Percentiles rank a stretch among this genome's conserved stretches.
phyloP scores from a whole-genome alignment of 2,888 invertebrate species.

The Hirtodrosophila alboralis region DNA sequence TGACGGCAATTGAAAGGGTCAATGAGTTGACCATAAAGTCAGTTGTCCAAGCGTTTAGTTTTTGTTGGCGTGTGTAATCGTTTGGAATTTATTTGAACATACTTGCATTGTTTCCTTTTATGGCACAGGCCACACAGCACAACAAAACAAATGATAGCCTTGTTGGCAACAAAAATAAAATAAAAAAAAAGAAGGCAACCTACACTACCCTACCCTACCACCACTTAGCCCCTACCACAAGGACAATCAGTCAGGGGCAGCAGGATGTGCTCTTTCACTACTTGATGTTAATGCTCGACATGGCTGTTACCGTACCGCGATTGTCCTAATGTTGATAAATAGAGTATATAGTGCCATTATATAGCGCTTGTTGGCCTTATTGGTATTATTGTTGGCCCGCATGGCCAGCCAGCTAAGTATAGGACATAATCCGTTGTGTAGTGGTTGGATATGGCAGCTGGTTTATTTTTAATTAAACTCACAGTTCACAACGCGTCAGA shows the following conservation, averaged over 20 bases:
- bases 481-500: conserved; percentile 30
- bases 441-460: conserved; percentile 24
- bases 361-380: conserved; percentile 8
- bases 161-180: conserved; percentile 12
- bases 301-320: too few species aligned
- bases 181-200: too few species aligned
- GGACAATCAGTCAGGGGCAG: conserved; percentile 37
- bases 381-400: conserved; percentile 16
- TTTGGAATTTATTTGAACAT: conserved; percentile 13
- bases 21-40: conserved; percentile 18
- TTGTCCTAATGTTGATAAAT: conserved; percentile 19
- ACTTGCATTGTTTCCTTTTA: conserved; percentile 31
- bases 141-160: conserved; percentile 19
- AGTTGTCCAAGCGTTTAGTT: conserved; percentile 4
- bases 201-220: too few species aligned
- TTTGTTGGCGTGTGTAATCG: conserved; percentile 15
- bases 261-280: conserved; percentile 45
- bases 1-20: background rate
- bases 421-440: conserved; percentile 55
- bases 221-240: too few species aligned
- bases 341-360: conserved; percentile 32
- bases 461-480: conserved; percentile 74
- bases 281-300: conserved; percentile 47
- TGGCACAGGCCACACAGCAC: conserved; percentile 22
- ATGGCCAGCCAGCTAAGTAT: conserved; percentile 22